Evolutionary conservation across 2,113 vertebrate genomes (phyloP), one percentile per base, ranked within the genome.

Genomic region (Nansenia antarctica): DNA sequence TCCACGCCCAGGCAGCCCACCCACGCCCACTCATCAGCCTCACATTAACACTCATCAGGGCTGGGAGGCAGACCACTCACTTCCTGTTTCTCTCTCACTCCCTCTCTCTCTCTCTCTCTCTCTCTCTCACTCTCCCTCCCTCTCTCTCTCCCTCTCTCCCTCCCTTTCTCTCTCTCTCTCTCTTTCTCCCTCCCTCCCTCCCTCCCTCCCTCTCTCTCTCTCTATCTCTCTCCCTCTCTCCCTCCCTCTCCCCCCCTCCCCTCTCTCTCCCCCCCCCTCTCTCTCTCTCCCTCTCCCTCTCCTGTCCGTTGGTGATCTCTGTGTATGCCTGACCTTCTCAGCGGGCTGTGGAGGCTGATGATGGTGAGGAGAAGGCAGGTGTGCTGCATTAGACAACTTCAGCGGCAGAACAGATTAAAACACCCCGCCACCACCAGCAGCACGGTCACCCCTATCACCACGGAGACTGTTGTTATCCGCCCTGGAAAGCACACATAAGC

Each of bases 341-440:
- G 82, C 39, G 81, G 47, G 74, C 69, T 70, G 80, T 76, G 63
- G 65, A 53, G 11, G 83, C 84, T 92, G 91, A 90, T 88, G 87
- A 89, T 72, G 82, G 82, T 67, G 74, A 82, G 82, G 85, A 72
- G 83, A 86, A 73, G 89, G 85, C 91, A 91, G 90, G 89, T 90
- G 91, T 65, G 79, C 72, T 70, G 85, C 88, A 91, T 91, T 91
- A 91, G 87, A 74, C 74, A 78, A 86, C 88, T 86, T 85, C 78
- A 80, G 77, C 77, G 76, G 84, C 70, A 80, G 85, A 89, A 87
- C 85, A 87, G 87, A 87, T 88, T 83, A 87, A 89, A 81, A 79
- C n/a, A 2, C 77, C 83, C 81, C 72, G 8, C 68, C 82, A 72
- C 78, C 82, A 80, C 72, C 54, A 72, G 76, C 82, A 80, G 70